Evolutionary conservation across 2,888 invertebrate species (phyloP).

Genomic region (Liopterus haemorrhoidalis): DNA sequence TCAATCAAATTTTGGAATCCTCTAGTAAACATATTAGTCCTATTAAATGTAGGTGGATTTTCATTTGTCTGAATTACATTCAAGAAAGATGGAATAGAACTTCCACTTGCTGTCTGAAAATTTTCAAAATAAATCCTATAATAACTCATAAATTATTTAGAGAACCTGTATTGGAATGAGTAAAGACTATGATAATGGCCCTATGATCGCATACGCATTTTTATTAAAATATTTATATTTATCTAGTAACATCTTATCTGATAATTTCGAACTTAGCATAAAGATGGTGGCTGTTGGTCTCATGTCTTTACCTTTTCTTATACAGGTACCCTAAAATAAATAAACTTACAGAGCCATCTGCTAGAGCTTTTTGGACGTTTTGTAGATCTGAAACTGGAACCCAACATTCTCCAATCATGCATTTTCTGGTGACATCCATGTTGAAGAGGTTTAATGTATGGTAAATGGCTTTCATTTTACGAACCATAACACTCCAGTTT

Average conservation of each 20-base stretch:
- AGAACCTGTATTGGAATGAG: no score
- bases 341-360: conserved; percentile 67
- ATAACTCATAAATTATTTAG: conserved; percentile 4
- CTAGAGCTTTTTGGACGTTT: conserved; percentile 68
- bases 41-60: conserved; percentile 84
- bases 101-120: conserved; percentile 64
- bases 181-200: no score
- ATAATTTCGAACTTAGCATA: no score
- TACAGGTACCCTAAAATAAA: conserved; percentile 5
- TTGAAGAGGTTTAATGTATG: conserved; percentile 89
- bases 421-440: conserved; percentile 84
- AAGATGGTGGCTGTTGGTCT: no score
- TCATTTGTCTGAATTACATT: conserved; percentile 79
- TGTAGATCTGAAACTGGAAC: conserved; percentile 66
- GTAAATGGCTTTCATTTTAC: conserved; percentile 90
- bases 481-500: conserved; percentile 80
- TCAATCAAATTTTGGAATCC: conserved; percentile 93
- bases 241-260: no score
- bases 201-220: no score
- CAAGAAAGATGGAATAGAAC: conserved; percentile 86
- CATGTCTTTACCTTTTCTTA: background rate
- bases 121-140: conserved; percentile 11
- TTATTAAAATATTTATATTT: no score
- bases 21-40: conserved; percentile 85
- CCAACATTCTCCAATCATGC: conserved; percentile 87